Conservation (phyloP, 2,888 invertebrate genomes). For the Baronia brevicornis region DNA sequence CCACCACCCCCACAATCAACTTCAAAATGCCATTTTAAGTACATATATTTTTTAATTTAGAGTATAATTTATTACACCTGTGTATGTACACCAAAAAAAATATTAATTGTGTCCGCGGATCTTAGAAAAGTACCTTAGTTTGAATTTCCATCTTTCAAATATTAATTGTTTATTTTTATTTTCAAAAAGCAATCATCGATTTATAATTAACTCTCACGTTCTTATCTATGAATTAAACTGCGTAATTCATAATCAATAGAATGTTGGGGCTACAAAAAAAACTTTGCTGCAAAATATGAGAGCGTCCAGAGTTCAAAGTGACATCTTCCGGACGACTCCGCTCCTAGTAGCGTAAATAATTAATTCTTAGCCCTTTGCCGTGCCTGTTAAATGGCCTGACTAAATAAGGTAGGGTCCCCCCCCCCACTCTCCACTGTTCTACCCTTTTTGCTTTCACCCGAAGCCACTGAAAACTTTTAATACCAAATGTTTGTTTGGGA, state of each 20-base stretch:
- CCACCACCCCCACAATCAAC: no score
- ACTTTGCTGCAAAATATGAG: constrained; percentile 24
- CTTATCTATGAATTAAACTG: background rate
- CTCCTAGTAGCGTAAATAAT: constrained; percentile 45
- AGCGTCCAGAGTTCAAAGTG: constrained; percentile 28
- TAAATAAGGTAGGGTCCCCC: constrained; percentile 56
- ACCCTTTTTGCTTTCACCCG: constrained; percentile 24
- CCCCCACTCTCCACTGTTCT: constrained; percentile 24
- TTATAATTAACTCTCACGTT: constrained; percentile 4
- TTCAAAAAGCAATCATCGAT: no score
- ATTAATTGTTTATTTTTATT: no score
- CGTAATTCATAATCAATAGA: constrained; percentile 16
- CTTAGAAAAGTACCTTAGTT: no score
- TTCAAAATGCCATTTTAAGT: no score
- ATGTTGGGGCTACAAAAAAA: constrained; percentile 20
- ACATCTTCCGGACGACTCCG: constrained; percentile 33
- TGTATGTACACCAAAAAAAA: no score
- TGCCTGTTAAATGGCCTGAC: constrained; percentile 67
- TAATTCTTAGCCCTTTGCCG: constrained; percentile 63
- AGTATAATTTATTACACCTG: no score
- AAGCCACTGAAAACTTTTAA: constrained; percentile 48
- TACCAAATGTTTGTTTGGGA: constrained; percentile 47
- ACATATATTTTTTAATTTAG: no score
- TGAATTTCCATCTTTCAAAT: no score
- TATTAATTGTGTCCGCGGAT: no score